Evolutionary conservation across 2,797 vertebrate species (phyloP), one percentile per base, ranked within the genome.

Genomic region (Gobionotothen gibberifrons): DNA sequence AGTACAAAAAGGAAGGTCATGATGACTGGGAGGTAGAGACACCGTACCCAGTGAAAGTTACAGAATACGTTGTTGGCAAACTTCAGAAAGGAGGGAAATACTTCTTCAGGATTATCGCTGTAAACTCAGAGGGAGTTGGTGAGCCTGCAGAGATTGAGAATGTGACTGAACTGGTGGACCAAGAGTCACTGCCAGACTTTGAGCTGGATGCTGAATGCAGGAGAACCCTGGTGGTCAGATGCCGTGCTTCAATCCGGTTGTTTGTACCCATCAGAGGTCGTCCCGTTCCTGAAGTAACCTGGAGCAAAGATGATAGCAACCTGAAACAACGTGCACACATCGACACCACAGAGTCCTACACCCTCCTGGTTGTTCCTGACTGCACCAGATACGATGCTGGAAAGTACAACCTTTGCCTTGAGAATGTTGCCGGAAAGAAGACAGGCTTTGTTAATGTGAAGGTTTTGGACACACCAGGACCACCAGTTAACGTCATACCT

Each of bases 371-470:
- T 76, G 94, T 99, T 75, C 97, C 98, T 82, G 98, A 99, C 52
- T 99, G 97, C 90, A 99, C 96, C 72, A 95, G 97, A 93, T 97
- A 99, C 0, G 98, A 99, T 90, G 97, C 97, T 62, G 98, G 98
- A 80, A 99, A 99, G 89, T 99, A 98, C 11, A 70, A 97, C 67
- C 96, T 99, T 85, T 97, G 94, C 70, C 94, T 99, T 83, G 98
- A 99, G 93, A 99, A 99, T 67, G 96, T 96, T 69, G 97, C 97
- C 88, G 98, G 98, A 81, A 99, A 98, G 91, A 99, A 98, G 91
- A 97, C 96, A 65, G 98, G 98, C 69, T 99, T 99, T 85, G 96
- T 99, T 70, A 99, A 98, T 59, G 98, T 99, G 10, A 96, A 93
- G 89, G 97, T 99, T 86, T 91, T 99, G 83, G 98, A 99, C 90